Evolutionary conservation across 2,797 vertebrate genomes (phyloP).

Genomic region (Sardinella longiceps): DNA sequence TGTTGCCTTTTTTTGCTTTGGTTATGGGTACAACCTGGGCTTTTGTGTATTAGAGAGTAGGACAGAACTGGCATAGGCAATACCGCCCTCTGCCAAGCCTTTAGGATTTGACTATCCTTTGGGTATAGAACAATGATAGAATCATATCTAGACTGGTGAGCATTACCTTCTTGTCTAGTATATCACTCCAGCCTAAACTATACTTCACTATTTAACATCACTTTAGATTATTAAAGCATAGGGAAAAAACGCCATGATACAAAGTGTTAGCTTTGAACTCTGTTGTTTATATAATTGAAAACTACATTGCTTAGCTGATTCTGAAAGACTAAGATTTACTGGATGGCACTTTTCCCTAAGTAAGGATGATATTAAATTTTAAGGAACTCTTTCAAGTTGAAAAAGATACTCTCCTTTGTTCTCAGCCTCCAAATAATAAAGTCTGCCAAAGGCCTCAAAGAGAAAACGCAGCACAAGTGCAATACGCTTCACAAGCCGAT

Average conservation of each 20-base stretch:
- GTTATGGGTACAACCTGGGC: not conserved
- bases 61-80: not conserved
- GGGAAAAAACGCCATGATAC: not conserved
- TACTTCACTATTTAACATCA: not conserved
- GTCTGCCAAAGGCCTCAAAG: not conserved
- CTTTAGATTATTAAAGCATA: not conserved
- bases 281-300: not conserved
- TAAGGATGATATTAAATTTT: not conserved
- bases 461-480: not conserved
- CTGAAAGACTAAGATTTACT: not conserved
- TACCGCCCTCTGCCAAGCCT: not conserved
- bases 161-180: not conserved
- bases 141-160: not conserved
- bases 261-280: not conserved
- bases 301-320: not conserved
- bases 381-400: not conserved
- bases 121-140: not conserved
- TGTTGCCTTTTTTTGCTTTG: conserved; percentile 6
- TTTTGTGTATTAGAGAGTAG: not conserved
- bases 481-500: not conserved
- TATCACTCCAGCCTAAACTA: not conserved
- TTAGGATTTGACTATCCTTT: not conserved
- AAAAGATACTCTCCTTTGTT: conserved; percentile 10
- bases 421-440: not conserved
- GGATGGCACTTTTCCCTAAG: not conserved